phyloP scores from a whole-genome alignment of 1,140 invertebrate genomes.

The Nymphalis io region DNA sequence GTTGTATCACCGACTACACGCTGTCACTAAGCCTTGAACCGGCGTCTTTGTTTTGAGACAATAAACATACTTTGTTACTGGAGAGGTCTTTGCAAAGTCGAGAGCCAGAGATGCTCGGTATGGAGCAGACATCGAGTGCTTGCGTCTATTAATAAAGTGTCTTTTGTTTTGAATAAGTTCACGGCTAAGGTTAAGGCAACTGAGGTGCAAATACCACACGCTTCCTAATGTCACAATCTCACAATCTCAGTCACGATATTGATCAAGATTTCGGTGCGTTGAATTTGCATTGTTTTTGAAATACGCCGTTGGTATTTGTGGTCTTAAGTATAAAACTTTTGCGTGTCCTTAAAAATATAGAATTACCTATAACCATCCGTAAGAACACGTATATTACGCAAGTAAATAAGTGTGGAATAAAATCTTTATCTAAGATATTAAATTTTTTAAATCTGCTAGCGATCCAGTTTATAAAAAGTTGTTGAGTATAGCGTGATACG shows the following conservation, averaged over 20 bases:
- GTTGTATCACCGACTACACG: slow-evolving; percentile 43
- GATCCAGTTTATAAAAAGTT: slow-evolving; percentile 21
- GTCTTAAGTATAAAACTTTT: neutral
- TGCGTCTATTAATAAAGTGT: slow-evolving; percentile 54
- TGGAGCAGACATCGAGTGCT: slow-evolving; percentile 55
- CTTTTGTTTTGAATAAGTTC: slow-evolving; percentile 54
- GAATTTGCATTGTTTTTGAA: slow-evolving; percentile 28
- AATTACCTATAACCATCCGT: no score
- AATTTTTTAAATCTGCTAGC: slow-evolving; percentile 1
- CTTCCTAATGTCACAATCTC: slow-evolving; percentile 35
- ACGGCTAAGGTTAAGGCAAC: slow-evolving; percentile 44
- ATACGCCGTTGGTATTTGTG: slow-evolving; percentile 4
- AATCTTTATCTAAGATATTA: neutral
- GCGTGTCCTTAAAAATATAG: neutral
- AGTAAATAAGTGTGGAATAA: no score
- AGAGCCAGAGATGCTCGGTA: slow-evolving; percentile 53
- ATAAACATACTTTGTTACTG: slow-evolving; percentile 70
- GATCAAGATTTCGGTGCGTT: slow-evolving; percentile 32
- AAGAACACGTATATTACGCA: no score
- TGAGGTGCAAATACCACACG: neutral
- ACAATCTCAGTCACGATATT: slow-evolving; percentile 45
- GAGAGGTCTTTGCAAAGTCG: slow-evolving; percentile 51
- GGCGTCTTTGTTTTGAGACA: slow-evolving; percentile 71
- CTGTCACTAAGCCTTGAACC: slow-evolving; percentile 64
- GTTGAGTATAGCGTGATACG: slow-evolving; percentile 18